A percentile compares a stretch with the other conserved stretches of the same genome.
phyloP scores from a whole-genome alignment of 2,888 invertebrate genomes.

The Biston betularia region DNA sequence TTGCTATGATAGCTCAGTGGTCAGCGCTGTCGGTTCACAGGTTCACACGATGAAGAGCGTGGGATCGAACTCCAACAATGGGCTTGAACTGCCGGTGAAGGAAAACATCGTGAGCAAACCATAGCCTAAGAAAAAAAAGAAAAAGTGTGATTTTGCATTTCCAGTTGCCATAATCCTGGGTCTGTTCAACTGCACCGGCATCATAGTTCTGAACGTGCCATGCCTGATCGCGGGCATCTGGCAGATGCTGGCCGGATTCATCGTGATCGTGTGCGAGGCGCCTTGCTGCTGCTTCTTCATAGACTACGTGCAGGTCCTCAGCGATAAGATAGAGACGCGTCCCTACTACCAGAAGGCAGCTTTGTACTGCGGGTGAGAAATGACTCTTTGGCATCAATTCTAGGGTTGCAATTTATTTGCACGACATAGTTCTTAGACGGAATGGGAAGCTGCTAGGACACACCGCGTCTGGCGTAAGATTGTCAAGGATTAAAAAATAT shows the following conservation, averaged over 20 bases:
- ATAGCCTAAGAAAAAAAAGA: no score
- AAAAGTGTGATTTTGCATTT: slow-evolving; percentile 49
- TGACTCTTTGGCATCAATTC: not conserved
- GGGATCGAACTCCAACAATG: no score
- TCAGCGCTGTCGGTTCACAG: no score
- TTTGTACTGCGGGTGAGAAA: slow-evolving; percentile 93
- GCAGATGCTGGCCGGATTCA: slow-evolving; percentile 96
- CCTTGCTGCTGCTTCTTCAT: slow-evolving; percentile 99
- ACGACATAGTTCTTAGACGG: no score
- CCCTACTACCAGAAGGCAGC: slow-evolving; percentile 96
- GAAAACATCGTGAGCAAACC: no score
- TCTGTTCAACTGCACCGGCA: slow-evolving; percentile 89
- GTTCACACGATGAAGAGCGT: no score
- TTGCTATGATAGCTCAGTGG: no score
- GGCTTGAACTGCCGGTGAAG: no score
- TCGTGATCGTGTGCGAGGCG: slow-evolving; percentile 96
- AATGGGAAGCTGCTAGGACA: no score
- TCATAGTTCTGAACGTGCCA: slow-evolving; percentile 86
- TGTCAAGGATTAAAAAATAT: no score
- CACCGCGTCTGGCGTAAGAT: no score
- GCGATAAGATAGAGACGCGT: slow-evolving; percentile 92
- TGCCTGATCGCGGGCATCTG: slow-evolving; percentile 93
- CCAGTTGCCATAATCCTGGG: slow-evolving; percentile 95
- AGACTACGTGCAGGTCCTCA: slow-evolving; percentile 95
- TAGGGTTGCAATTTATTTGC: not conserved